Base-by-base conservation (phyloP, 2,113 vertebrate genomes). In the Erythrolamprus reginae region DNA sequence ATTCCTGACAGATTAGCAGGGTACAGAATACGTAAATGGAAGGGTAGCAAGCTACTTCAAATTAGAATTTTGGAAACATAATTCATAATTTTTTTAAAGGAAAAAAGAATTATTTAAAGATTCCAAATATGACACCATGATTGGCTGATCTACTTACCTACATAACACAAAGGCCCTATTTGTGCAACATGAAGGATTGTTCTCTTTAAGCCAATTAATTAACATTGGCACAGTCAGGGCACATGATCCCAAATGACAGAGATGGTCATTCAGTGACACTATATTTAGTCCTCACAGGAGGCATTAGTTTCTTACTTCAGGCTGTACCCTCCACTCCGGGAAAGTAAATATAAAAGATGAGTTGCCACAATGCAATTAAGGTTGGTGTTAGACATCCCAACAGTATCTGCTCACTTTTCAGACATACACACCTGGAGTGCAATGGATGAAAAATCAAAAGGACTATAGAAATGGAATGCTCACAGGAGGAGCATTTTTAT, bases 81-180 rank as follows among this genome's bases (percentile, higher is more conserved):
- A 3, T 26, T 15, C 23, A 10, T 38, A n/a, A 45, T 4, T 3
- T 33, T 83, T 87, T 38, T 77, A 12, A 33, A 65, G 28, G 26
- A 38, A 47, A 38, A 55, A 52, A 53, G 4, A 23, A 55, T 10
- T 45, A 53, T 53, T 53, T 53, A 21, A 33, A 3, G 21, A 91
- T 94, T 93, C 93, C 95, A 94, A 92, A 93, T 91, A 93, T 94
- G 95, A 93, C 95, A 96, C 93, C 93, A 93, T 89, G 92, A 94
- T 93, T 93, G 93, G 94, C 93, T 92, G 92, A 91, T 45, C 86
- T 51, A 24, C 23, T 89, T 65, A 92, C 51, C 92, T 94, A 94
- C 65, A 90, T 91, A 94, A 95, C 89, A 92, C 15, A 91, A 38
- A 77, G 17, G 70, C 70, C 33, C 70, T 42, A 77, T 77, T 42